Percentiles rank a stretch among this genome's conserved stretches.
These are phyloP conservation scores for Falco punctatus DNA, from an alignment of 2,113 vertebrate genomes.

Conservation along the genomic window DNA sequence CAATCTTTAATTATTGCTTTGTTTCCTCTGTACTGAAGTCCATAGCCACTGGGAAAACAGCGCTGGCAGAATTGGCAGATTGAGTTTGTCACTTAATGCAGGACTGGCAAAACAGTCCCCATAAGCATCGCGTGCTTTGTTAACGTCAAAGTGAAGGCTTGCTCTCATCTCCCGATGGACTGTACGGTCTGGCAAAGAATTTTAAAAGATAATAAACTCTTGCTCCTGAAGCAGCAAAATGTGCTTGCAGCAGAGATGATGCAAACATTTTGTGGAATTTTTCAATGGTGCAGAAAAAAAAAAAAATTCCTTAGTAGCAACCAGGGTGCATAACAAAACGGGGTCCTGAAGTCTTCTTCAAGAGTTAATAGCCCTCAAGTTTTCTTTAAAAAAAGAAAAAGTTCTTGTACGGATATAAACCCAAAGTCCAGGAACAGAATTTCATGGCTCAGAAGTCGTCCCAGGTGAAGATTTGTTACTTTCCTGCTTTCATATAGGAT, in stretches of 20 bases:
- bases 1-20: slow-evolving; percentile 70
- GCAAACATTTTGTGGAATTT: background rate
- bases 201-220: background rate
- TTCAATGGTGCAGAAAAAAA: background rate
- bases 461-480: slow-evolving; percentile 64
- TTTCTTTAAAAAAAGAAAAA: background rate
- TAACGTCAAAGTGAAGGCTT: background rate
- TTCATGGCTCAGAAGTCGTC: background rate
- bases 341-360: slow-evolving; percentile 4
- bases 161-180: background rate
- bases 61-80: slow-evolving; percentile 59
- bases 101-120: background rate
- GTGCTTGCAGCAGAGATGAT: background rate
- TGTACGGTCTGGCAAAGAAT: background rate
- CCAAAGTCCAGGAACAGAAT: slow-evolving; percentile 1
- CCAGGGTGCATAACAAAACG: background rate
- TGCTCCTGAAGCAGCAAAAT: slow-evolving; percentile 51
- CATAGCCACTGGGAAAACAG: slow-evolving; percentile 41
- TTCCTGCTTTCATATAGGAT: slow-evolving; percentile 95
- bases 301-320: slow-evolving; percentile 4
- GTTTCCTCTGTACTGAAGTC: slow-evolving; percentile 55
- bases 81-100: slow-evolving; percentile 1
- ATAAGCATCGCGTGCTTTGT: background rate
- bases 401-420: background rate
- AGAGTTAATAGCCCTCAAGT: slow-evolving; percentile 43